Percentiles rank a stretch among this genome's conserved stretches.
phyloP scores from a whole-genome alignment of 1,140 invertebrate species.

The Uloborus diversus region DNA sequence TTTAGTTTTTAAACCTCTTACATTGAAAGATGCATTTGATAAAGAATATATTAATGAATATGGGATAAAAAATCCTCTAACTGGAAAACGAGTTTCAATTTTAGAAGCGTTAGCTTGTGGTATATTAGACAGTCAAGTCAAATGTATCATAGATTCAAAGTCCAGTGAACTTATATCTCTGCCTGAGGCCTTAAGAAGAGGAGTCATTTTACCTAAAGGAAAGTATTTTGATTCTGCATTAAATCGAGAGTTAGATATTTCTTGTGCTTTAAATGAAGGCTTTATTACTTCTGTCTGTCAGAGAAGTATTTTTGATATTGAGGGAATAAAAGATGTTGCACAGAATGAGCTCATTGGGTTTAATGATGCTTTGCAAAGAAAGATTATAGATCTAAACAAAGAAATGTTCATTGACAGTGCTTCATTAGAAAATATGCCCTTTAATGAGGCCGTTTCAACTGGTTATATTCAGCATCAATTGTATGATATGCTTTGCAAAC shows the following conservation, averaged over 20 bases:
- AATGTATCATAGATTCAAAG: conserved; percentile 80
- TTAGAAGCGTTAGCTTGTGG: conserved; percentile 83
- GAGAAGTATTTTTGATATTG: conserved; percentile 89
- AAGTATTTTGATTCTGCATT: conserved; percentile 78
- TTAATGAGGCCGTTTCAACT: conserved; percentile 70
- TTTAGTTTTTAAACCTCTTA: conserved; percentile 86
- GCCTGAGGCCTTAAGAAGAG: conserved; percentile 80
- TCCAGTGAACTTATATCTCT: conserved; percentile 82
- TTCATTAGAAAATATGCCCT: conserved; percentile 76
- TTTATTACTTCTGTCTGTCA: conserved; percentile 85
- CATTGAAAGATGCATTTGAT: conserved; percentile 86
- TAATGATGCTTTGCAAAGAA: conserved; percentile 82
- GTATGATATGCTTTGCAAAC: conserved; percentile 82
- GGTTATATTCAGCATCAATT: conserved; percentile 75
- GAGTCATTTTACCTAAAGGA: conserved; percentile 78
- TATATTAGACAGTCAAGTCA: conserved; percentile 86
- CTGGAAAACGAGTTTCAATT: conserved; percentile 78
- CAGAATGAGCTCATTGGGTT: conserved; percentile 85
- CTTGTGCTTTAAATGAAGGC: conserved; percentile 84
- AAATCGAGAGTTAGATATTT: conserved; percentile 75
- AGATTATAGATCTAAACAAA: conserved; percentile 79
- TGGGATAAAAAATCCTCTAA: conserved; percentile 82
- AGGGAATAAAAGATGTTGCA: conserved; percentile 85
- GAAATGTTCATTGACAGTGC: conserved; percentile 78
- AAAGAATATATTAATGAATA: conserved; percentile 80